Base-by-base conservation (phyloP, 2,797 vertebrate genomes). In the Lutjanus argentimaculatus region DNA sequence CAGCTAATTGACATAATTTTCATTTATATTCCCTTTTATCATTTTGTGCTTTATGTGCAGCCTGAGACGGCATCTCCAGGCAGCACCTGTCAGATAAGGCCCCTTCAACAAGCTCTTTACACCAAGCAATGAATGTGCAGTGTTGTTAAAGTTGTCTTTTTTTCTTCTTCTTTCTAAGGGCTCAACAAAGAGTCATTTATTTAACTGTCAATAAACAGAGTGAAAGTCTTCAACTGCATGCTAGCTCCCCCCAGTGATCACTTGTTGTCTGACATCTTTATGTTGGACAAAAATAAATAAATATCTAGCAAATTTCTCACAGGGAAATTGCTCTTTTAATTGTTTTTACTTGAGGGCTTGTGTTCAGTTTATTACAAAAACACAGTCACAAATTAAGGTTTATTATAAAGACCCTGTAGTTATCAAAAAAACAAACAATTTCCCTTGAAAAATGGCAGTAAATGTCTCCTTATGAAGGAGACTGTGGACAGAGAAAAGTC, bases 221-320 rank as follows among this genome's bases (percentile, higher is more conserved):
- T 43, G 56, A 48, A 75, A 7, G 53, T 79, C 53, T 92, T 88
- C 45, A 75, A 77, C 87, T 93, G 93, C 71, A 46, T 91, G 74
- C 89, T 94, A 86, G 92, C 91, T 87, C 93, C 93, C 92, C 89
- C 94, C 87, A 91, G 94, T 94, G 94, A 91, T 89, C 89, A 85
- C 71, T 76, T 19, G 59, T 30, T 83, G 91, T 74, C 69, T 83
- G 43, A 79, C 92, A 91, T 69, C 77, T 80, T 72, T 30, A 55
- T 69, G 19, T 15, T 45, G 36, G 16, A 48, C 13, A 63, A 46
- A 85, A 49, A 52, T 19, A 49, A 75, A 82, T 59, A 19, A 75
- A 65, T n/a, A 36, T 80, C 40, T 30, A 65, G 30, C 17, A 65
- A 6, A 53, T 74, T 59, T 55, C 49, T 43, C 22, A 46, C 25